Evolutionary conservation across 1,140 invertebrate species (phyloP), one percentile per base, ranked within the genome.

Genomic region (Neotoxoptera formosana): DNA sequence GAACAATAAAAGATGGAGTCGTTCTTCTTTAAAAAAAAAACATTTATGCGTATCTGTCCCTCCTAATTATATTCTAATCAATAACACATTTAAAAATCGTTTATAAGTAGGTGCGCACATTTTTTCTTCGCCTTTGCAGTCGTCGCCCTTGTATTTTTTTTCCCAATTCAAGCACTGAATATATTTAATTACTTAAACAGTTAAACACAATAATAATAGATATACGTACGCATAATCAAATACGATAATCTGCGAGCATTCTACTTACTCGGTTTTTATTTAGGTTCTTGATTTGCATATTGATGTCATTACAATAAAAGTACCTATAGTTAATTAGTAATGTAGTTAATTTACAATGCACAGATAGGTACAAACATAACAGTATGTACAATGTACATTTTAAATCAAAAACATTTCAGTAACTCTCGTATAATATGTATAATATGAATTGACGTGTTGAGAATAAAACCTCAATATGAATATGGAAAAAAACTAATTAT

Each of bases 401-500:
- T 76, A 76, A 76, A n/a, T 17, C 30, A 76, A 76, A 76, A n/a
- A n/a, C 30, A 76, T 76, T 67, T 76, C 60, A 76, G 60, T 76
- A n/a, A 76, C 60, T 76, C n/a, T n/a, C 30, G 30, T 67, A 14
- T n/a, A n/a, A 17, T 14, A n/a, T 41, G 41, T 41, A 41, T 41
- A 41, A 41, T 76, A 76, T 76, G n/a, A n/a, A n/a, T 76, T 76
- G 4, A 76, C 60, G 60, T 76, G 60, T 76, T 76, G 14, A n/a
- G 4, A 17, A n/a, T 76, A 76, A 76, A 76, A 76, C 60, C 60
- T n/a, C 60, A 20, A n/a, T 76, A 53, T 67, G 30, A 76, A 76
- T 76, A 76, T 76, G 60, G 7, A 76, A 67, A 51, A 76, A 76
- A n/a, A 76, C 60, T 76, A 76, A 76, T 76, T 76, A 76, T 76